phyloP scores from a whole-genome alignment of 2,113 vertebrate species.

The Aegotheles bennettii region DNA sequence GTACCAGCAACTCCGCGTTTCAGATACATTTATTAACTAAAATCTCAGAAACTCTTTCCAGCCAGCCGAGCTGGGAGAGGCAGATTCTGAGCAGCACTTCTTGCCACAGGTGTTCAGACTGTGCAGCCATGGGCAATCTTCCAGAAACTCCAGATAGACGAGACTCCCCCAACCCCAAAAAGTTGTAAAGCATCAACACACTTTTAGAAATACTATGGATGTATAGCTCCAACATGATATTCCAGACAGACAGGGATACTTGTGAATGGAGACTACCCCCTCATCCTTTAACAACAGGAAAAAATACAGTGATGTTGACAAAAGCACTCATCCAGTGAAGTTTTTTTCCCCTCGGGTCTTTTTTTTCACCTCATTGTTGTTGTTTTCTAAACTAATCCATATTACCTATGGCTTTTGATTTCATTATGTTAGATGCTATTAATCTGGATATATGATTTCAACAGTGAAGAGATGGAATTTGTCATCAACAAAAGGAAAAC shows the following conservation, averaged over 20 bases:
- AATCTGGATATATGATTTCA: slow-evolving; percentile 76
- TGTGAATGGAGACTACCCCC: not conserved
- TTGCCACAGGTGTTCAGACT: not conserved
- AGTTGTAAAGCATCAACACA: not conserved
- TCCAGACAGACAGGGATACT: not conserved
- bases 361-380: not conserved
- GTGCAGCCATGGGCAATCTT: not conserved
- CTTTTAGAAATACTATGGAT: not conserved
- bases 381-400: slow-evolving; percentile 74
- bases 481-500: slow-evolving; percentile 81
- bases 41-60: not conserved
- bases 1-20: not conserved
- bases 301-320: slow-evolving; percentile 32
- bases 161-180: not conserved
- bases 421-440: slow-evolving; percentile 70
- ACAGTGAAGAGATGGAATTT: slow-evolving; percentile 77
- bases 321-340: slow-evolving; percentile 62
- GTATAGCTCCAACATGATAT: not conserved
- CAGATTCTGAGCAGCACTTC: not conserved
- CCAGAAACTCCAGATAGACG: not conserved
- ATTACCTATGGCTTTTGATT: slow-evolving; percentile 70
- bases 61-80: not conserved
- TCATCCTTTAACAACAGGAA: slow-evolving; percentile 3
- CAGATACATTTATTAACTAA: not conserved
- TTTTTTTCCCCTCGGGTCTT: not conserved